A percentile compares a stretch with the other conserved stretches of the same genome.
These are phyloP conservation scores for Latrodectus geometricus DNA, from an alignment of 1,140 invertebrate genomes.

Conservation along the genomic window DNA sequence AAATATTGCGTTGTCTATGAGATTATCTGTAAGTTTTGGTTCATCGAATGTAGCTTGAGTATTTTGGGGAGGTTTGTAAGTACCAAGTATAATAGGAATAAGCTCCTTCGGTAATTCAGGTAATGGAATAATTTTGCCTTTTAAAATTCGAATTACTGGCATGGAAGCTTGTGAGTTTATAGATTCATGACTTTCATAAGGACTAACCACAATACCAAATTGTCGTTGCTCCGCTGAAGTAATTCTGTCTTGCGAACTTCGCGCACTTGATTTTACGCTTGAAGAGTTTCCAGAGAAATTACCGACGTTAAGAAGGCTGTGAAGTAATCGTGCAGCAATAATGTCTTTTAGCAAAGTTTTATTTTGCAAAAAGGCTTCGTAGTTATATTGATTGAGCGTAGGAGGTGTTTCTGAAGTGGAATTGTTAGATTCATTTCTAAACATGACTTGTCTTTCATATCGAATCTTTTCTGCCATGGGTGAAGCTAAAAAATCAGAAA, in stretches of 20 bases:
- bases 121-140: constrained; percentile 42
- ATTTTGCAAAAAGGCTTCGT: not conserved
- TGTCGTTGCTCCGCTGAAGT: constrained; percentile 38
- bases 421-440: constrained; percentile 5
- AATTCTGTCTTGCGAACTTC: not conserved
- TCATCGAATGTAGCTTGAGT: constrained; percentile 17
- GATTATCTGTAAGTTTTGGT: constrained; percentile 27
- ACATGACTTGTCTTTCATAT: constrained; percentile 17
- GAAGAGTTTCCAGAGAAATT: not conserved
- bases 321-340: constrained; percentile 23
- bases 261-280: not conserved
- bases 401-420: not conserved
- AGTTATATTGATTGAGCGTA: not conserved
- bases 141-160: constrained; percentile 37
- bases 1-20: constrained; percentile 34
- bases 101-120: constrained; percentile 49
- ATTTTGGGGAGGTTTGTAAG: constrained; percentile 1
- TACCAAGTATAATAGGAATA: constrained; percentile 36
- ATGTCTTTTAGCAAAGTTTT: constrained; percentile 10
- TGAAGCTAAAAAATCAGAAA: constrained; percentile 45
- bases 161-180: constrained; percentile 2
- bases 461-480: constrained; percentile 40
- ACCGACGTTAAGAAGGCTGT: constrained; percentile 21
- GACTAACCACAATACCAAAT: constrained; percentile 40
- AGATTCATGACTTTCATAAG: constrained; percentile 25